phyloP scores from a whole-genome alignment of 2,888 invertebrate species.

The Andrena hattorfiana region DNA sequence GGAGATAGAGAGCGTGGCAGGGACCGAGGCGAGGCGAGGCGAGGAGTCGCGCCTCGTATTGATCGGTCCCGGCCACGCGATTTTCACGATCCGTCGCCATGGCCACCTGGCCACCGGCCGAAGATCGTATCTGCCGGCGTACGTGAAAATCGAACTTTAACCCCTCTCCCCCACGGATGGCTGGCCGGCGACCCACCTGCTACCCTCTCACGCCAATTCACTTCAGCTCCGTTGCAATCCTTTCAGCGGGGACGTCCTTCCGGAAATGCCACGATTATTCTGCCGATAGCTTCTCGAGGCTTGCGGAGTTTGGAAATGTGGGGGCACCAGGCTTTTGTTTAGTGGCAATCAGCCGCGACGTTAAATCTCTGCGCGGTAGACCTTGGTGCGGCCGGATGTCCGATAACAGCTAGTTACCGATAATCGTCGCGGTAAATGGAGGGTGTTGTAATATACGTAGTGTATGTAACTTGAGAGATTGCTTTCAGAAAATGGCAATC shows the following conservation, averaged over 20 bases:
- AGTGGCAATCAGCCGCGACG: too few relatives aligned
- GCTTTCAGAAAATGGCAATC: too few relatives aligned
- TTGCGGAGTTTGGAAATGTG: too few relatives aligned
- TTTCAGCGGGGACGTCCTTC: neutral
- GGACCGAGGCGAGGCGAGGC: slow-evolving; percentile 68
- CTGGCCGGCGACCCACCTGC: slow-evolving; percentile 44
- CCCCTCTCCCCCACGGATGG: slow-evolving; percentile 35
- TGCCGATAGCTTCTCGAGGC: too few relatives aligned
- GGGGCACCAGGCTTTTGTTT: too few relatives aligned
- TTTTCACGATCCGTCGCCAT: slow-evolving; percentile 85
- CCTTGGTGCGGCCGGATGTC: too few relatives aligned
- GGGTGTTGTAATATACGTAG: too few relatives aligned
- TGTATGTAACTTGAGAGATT: too few relatives aligned
- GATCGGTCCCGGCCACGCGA: slow-evolving; percentile 84
- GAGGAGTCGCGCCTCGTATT: slow-evolving; percentile 80
- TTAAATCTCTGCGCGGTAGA: too few relatives aligned
- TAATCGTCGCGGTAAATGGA: too few relatives aligned
- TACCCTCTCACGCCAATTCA: slow-evolving; percentile 5
- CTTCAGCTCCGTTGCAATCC: neutral
- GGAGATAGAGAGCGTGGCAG: slow-evolving; percentile 44
- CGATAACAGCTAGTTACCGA: too few relatives aligned
- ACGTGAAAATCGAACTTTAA: slow-evolving; percentile 72
- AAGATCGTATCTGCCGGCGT: slow-evolving; percentile 81
- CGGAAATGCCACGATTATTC: too few relatives aligned
- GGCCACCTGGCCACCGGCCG: slow-evolving; percentile 84